A percentile compares a stretch with the other conserved stretches of the same genome.
phyloP scores from a whole-genome alignment of 2,113 vertebrate genomes.

The Balaeniceps rex region DNA sequence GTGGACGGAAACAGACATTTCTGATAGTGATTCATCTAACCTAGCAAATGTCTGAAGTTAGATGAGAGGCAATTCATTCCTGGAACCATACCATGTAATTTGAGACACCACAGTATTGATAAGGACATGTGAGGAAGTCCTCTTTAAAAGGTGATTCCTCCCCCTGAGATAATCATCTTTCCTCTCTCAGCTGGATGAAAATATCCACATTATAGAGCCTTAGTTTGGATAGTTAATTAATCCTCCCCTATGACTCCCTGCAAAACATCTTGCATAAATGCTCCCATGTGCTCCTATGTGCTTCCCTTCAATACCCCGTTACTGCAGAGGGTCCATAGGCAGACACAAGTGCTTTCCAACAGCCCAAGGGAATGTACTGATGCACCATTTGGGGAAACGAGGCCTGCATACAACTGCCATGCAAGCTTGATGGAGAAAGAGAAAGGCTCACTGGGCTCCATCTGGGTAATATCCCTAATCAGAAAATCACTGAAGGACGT shows the following conservation, averaged over 20 bases:
- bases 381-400: not conserved
- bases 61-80: not conserved
- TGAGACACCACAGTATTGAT: not conserved
- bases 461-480: not conserved
- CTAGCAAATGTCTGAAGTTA: not conserved
- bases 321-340: not conserved
- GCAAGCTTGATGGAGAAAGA: not conserved
- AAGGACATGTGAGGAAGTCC: not conserved
- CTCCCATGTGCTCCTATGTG: not conserved
- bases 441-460: not conserved
- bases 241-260: not conserved
- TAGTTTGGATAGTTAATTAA: not conserved
- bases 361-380: fast-evolving
- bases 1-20: not conserved
- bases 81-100: not conserved
- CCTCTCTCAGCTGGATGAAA: not conserved
- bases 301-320: fast-evolving
- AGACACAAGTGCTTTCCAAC: not conserved
- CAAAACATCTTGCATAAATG: not conserved
- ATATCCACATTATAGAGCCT: not conserved
- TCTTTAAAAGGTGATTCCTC: not conserved
- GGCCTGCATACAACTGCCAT: not conserved
- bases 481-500: not conserved
- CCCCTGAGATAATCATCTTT: not conserved
- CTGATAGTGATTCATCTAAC: not conserved